A percentile compares a stretch with the other conserved stretches of the same genome.
phyloP scores from a whole-genome alignment of 2,888 invertebrate species.

The Agrotis ipsilon region DNA sequence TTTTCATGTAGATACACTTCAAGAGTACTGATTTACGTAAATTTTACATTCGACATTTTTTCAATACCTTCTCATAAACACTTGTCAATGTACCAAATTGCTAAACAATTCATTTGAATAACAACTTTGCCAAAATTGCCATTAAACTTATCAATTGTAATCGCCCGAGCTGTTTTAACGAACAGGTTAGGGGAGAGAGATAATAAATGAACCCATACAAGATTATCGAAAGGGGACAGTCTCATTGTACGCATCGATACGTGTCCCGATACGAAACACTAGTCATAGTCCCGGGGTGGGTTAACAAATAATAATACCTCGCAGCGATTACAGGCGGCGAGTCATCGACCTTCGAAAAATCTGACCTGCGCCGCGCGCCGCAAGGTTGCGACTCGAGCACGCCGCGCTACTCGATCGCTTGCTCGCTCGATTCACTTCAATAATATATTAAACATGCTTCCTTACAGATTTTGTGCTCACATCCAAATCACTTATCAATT shows the following conservation, averaged over 20 bases:
- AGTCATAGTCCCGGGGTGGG: conserved; percentile 74
- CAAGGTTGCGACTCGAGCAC: conserved; percentile 83
- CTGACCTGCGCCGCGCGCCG: conserved; percentile 88
- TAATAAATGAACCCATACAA: conserved; percentile 54
- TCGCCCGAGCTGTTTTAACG: conserved; percentile 27
- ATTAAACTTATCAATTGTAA: conserved; percentile 7
- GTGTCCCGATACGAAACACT: conserved; percentile 65
- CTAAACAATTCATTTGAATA: conserved; percentile 4
- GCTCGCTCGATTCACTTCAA: conserved; percentile 63
- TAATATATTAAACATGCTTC: conserved; percentile 63
- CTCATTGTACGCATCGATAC: conserved; percentile 69
- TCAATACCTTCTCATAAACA: neutral
- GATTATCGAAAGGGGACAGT: conserved; percentile 59
- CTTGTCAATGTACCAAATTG: conserved; percentile 2
- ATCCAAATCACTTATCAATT: conserved; percentile 41
- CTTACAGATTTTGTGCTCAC: conserved; percentile 42
- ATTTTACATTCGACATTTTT: neutral
- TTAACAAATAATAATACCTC: conserved; percentile 87
- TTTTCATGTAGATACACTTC: conserved; percentile 10
- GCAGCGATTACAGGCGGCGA: conserved; percentile 83
- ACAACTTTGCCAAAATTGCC: neutral
- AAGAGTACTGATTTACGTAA: neutral
- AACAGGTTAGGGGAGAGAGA: conserved; percentile 58
- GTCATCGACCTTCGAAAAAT: conserved; percentile 91
- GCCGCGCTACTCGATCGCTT: conserved; percentile 46